These are phyloP conservation scores for Ophthalmolycus amberensis DNA, from an alignment of 2,113 vertebrate genomes.

Conservation along the genomic window DNA sequence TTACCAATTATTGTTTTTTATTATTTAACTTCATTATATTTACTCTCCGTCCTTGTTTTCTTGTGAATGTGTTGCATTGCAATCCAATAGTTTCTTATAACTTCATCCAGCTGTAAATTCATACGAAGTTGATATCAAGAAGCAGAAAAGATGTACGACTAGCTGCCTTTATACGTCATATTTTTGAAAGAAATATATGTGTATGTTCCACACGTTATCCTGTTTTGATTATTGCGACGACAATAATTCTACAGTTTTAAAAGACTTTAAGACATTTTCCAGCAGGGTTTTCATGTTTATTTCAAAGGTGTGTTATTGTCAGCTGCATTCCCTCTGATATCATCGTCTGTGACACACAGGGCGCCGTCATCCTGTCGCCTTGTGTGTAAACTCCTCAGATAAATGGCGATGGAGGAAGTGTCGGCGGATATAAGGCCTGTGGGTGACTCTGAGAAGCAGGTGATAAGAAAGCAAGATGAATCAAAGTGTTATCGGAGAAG, in stretches of 20 bases:
- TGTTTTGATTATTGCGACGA: background rate
- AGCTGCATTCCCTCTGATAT: background rate
- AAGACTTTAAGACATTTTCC: background rate
- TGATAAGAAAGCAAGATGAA: slow-evolving; percentile 35
- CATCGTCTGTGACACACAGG: background rate
- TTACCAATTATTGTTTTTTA: no score
- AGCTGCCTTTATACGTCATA: background rate
- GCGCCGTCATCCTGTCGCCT: background rate
- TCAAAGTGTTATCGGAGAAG: slow-evolving; percentile 38
- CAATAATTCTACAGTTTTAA: background rate
- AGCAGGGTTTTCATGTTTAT: background rate
- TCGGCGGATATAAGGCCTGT: background rate
- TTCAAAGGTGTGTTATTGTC: background rate
- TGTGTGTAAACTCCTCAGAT: slow-evolving; percentile 16
- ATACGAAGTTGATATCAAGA: background rate
- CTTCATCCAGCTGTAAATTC: background rate
- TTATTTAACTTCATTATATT: no score
- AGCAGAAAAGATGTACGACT: no score
- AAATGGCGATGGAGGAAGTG: background rate
- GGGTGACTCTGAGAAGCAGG: slow-evolving; percentile 24
- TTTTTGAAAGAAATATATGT: background rate
- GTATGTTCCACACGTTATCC: background rate
- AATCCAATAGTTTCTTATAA: background rate
- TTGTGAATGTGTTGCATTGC: no score
- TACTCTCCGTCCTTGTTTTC: no score